These are phyloP conservation scores for Actinemys pallida DNA, from an alignment of 2,113 vertebrate species.

Conservation along the genomic window DNA sequence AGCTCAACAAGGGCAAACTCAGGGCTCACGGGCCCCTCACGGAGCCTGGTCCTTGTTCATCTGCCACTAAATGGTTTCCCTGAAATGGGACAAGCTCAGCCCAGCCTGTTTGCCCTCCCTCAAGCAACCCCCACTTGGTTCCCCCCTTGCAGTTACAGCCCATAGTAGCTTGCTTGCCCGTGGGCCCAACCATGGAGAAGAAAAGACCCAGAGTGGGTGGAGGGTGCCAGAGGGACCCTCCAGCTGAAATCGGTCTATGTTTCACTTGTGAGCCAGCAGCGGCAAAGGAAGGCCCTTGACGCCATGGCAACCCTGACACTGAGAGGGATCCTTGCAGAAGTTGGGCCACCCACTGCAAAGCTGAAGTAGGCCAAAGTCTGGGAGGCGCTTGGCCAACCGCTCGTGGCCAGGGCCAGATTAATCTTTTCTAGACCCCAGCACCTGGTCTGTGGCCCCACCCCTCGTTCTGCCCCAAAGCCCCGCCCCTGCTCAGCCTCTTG, in stretches of 20 bases:
- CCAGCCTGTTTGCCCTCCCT: background rate
- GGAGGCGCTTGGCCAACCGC: no score
- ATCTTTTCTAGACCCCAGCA: no score
- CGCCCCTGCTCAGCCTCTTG: no score
- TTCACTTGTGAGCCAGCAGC: no score
- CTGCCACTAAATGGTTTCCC: background rate
- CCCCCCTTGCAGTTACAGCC: background rate
- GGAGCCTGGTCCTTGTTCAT: background rate
- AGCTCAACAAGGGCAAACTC: background rate
- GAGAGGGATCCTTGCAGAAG: background rate
- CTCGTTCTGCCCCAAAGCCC: no score
- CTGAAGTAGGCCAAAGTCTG: background rate
- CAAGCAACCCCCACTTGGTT: background rate
- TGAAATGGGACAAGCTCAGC: background rate
- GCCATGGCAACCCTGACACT: background rate
- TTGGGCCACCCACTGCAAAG: background rate
- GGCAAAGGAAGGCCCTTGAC: no score
- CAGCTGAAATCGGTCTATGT: no score
- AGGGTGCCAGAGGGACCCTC: background rate
- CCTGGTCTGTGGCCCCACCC: no score
- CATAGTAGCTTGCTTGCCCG: background rate
- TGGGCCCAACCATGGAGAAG: background rate
- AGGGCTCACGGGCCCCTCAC: no score
- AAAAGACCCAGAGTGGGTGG: background rate
- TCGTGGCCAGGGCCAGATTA: no score